Conservation (phyloP, 2,113 vertebrate genomes). For the Daphoenositta chrysoptera region DNA sequence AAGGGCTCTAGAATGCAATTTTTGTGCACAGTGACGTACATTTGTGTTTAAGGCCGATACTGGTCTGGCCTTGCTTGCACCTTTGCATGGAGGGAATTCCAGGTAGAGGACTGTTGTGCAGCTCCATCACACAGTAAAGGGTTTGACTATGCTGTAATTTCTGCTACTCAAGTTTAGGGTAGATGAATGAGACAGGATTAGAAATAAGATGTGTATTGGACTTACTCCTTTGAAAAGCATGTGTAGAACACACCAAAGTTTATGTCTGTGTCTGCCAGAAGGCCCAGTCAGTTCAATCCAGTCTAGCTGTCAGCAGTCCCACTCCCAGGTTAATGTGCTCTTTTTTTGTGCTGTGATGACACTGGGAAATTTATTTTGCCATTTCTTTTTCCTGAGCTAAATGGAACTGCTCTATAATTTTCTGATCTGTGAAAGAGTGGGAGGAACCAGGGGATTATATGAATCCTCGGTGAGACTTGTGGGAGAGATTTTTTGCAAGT, state of each 20-base stretch:
- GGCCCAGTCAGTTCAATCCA: background rate
- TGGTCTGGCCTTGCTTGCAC: background rate
- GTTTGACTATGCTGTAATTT: background rate
- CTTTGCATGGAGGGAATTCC: accelerated
- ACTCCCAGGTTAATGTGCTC: background rate
- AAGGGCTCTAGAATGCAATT: background rate
- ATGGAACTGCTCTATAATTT: background rate
- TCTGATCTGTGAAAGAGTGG: background rate
- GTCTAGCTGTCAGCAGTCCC: background rate
- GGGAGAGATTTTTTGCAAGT: background rate
- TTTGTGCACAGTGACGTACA: background rate
- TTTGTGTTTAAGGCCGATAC: background rate
- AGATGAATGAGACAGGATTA: background rate
- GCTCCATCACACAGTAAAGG: background rate
- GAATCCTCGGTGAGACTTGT: background rate
- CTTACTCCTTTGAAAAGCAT: background rate
- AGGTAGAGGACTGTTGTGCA: background rate
- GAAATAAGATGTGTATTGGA: background rate
- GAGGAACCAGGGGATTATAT: background rate
- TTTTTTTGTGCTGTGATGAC: background rate
- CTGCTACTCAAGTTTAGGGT: accelerated
- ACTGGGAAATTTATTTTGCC: background rate
- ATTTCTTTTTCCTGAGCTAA: background rate
- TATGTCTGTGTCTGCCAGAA: background rate
- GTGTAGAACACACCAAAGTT: background rate